Evolutionary conservation across 2,888 invertebrate genomes (phyloP).

Genomic region (Caenorhabditis macrosperma): DNA sequence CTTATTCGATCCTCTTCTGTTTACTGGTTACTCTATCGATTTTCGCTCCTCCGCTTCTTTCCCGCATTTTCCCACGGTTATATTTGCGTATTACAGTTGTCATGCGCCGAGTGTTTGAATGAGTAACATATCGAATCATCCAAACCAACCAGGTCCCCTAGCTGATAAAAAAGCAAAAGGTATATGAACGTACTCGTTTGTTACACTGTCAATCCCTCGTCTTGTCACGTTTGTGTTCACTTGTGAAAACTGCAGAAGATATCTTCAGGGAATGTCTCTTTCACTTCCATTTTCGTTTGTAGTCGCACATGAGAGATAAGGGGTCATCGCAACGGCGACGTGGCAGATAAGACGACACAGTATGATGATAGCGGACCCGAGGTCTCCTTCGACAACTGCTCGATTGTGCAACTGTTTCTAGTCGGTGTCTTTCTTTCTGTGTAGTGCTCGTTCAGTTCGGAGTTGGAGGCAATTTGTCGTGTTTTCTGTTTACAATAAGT

Average conservation of each 20-base stretch:
- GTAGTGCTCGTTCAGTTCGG: not conserved
- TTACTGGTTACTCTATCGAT: conserved; percentile 50
- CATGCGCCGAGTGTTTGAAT: conserved; percentile 43
- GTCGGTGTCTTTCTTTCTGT: not conserved
- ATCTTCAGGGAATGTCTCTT: not conserved
- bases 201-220: not conserved
- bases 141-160: conserved; percentile 7
- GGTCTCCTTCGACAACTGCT: too few relatives aligned
- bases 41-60: conserved; percentile 18
- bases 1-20: conserved; percentile 40
- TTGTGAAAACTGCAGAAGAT: not conserved
- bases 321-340: not conserved
- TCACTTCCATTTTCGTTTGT: not conserved
- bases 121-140: conserved; percentile 14
- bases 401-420: conserved; percentile 3
- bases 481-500: conserved; percentile 24
- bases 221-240: not conserved
- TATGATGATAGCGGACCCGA: conserved; percentile 3
- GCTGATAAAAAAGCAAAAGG: conserved; percentile 35
- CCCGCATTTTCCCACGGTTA: not conserved
- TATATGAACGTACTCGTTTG: conserved; percentile 14
- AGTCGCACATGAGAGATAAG: not conserved
- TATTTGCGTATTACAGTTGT: conserved; percentile 28
- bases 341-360: not conserved
- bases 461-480: not conserved